These are phyloP conservation scores for Onychomys leucogaster DNA, from an alignment of 2,797 vertebrate genomes.

Conservation along the genomic window DNA sequence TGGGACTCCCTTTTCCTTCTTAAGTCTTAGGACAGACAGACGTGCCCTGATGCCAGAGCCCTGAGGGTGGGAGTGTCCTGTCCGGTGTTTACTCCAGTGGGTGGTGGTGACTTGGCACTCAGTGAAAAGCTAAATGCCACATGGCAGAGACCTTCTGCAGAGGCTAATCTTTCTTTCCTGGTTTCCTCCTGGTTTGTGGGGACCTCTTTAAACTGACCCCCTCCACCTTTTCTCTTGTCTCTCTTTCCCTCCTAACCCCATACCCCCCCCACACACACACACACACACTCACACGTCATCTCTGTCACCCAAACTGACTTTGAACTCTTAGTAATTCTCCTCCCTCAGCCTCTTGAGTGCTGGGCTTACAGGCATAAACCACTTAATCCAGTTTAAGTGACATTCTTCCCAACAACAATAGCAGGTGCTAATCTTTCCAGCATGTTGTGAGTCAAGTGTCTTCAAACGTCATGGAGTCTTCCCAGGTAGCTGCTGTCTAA, in stretches of 20 bases:
- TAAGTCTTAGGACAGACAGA: neutral
- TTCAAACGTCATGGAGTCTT: neutral
- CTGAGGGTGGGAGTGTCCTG: neutral
- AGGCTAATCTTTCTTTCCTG: neutral
- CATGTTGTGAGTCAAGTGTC: neutral
- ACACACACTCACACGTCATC: neutral
- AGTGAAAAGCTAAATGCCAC: conserved; percentile 6
- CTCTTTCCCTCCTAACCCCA: neutral
- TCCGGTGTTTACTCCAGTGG: conserved; percentile 28
- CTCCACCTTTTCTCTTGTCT: neutral
- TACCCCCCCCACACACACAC: too few species aligned
- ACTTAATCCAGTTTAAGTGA: neutral
- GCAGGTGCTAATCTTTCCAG: neutral
- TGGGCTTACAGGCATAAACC: neutral
- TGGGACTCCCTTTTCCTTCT: neutral
- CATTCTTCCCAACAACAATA: neutral
- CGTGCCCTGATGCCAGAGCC: neutral
- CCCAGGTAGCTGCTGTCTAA: neutral
- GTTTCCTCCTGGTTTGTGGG: neutral
- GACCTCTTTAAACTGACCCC: neutral
- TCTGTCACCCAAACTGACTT: neutral
- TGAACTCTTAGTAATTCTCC: neutral
- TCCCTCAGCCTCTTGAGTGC: neutral
- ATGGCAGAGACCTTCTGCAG: conserved; percentile 26
- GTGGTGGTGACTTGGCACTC: conserved; percentile 36